phyloP scores from a whole-genome alignment of 2,113 vertebrate genomes.

The Micromys minutus region DNA sequence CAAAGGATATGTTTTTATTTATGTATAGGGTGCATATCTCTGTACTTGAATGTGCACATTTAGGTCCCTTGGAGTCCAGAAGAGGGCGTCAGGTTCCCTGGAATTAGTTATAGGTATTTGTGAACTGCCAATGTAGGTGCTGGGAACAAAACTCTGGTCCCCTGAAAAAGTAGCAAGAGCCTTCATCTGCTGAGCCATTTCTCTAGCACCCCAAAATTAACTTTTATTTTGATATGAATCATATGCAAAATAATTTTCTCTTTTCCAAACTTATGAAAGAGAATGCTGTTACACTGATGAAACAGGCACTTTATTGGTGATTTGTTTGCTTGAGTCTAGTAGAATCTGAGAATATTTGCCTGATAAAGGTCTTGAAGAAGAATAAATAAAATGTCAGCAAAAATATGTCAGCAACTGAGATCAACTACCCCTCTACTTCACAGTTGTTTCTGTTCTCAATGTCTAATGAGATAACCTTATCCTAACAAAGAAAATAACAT shows the following conservation, averaged over 20 bases:
- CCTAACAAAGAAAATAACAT: conserved; percentile 28
- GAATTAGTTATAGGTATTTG: background rate
- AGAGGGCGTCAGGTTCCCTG: background rate
- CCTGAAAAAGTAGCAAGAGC: background rate
- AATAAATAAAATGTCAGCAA: conserved; percentile 28
- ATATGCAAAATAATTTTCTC: conserved; percentile 50
- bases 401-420: background rate
- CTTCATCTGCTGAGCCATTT: background rate
- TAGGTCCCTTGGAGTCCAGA: background rate
- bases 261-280: conserved; percentile 14
- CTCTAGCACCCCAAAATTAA: background rate
- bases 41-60: background rate
- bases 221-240: conserved; percentile 27
- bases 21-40: background rate
- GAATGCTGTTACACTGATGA: conserved; percentile 7
- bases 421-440: background rate
- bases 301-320: conserved; percentile 14
- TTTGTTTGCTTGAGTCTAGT: conserved; percentile 8
- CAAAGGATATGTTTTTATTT: background rate
- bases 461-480: background rate
- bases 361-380: conserved; percentile 26
- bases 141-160: background rate
- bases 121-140: background rate
- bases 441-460: conserved; percentile 9
- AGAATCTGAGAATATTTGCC: conserved; percentile 9